phyloP scores from a whole-genome alignment of 23 tunicate genomes.

The Oikopleura dioica region DNA sequence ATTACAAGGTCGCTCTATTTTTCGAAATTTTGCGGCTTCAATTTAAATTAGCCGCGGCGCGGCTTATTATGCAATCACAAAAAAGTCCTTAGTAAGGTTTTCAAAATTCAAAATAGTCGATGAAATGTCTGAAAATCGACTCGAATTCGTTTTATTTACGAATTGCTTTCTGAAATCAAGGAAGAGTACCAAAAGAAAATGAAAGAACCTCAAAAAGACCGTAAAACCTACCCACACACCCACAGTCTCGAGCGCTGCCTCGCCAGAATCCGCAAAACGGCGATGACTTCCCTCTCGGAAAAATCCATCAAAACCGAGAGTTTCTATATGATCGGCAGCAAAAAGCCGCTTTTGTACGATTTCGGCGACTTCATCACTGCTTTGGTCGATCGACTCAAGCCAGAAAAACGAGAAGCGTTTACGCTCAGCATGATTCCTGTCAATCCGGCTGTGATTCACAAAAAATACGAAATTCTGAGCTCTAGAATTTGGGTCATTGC shows the following conservation, averaged over 20 bases:
- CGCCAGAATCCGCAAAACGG: not conserved
- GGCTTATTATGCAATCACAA: too few species aligned
- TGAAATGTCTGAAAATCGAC: too few species aligned
- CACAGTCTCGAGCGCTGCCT: not conserved
- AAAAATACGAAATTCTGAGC: conserved; percentile 1
- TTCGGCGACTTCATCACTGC: not conserved
- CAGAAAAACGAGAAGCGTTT: conserved; percentile 5
- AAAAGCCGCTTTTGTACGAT: not conserved
- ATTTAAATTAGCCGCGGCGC: too few species aligned
- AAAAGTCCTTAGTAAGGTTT: not conserved
- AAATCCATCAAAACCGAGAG: not conserved
- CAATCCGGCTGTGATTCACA: not conserved
- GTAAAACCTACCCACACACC: not conserved
- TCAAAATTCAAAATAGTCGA: not conserved
- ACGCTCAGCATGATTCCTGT: conserved; percentile 1
- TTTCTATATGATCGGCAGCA: conserved; percentile 1
- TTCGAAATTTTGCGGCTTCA: too few species aligned
- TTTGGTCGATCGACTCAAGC: not conserved
- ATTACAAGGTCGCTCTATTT: too few species aligned
- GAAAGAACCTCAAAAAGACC: not conserved
- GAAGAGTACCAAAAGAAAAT: not conserved
- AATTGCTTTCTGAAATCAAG: too few species aligned
- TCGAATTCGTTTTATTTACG: too few species aligned
- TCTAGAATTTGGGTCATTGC: conserved; percentile 10
- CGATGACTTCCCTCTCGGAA: not conserved